Percentiles rank a stretch among this genome's conserved stretches.
These are phyloP conservation scores for Limnephilus lunatus DNA, from an alignment of 2,888 invertebrate species.

Conservation along the genomic window DNA sequence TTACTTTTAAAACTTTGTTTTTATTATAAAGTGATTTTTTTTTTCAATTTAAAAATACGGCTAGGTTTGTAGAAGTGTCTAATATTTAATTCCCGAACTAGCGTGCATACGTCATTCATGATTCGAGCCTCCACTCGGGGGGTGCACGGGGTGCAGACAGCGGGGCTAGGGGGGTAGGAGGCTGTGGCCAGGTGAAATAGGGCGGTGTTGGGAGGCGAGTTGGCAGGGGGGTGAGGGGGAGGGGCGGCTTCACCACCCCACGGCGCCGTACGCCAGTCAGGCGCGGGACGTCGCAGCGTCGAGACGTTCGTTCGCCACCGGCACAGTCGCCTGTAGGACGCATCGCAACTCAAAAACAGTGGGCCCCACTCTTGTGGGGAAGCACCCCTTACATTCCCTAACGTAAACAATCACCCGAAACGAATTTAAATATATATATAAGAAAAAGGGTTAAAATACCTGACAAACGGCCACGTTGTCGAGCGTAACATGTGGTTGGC, in stretches of 20 bases:
- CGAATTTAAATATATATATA: slow-evolving; percentile 59
- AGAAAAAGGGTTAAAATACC: slow-evolving; percentile 46
- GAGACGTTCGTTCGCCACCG: slow-evolving; percentile 53
- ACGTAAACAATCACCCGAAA: slow-evolving; percentile 63
- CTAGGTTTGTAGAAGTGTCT: not conserved
- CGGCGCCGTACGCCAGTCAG: slow-evolving; percentile 48
- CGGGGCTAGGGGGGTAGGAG: not conserved
- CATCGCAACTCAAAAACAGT: slow-evolving; percentile 67
- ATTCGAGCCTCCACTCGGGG: slow-evolving; percentile 9
- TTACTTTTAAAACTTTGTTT: too few species aligned
- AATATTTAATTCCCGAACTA: not conserved
- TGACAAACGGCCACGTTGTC: slow-evolving; percentile 20
- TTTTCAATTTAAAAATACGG: not conserved
- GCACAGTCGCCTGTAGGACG: slow-evolving; percentile 72
- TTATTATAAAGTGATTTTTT: not conserved
- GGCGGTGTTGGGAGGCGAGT: slow-evolving; percentile 22
- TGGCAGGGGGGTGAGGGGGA: not conserved
- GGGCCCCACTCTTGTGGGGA: slow-evolving; percentile 68
- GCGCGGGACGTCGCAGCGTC: slow-evolving; percentile 59
- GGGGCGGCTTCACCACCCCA: slow-evolving; percentile 68
- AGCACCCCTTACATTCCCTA: slow-evolving; percentile 55
- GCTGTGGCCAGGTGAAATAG: slow-evolving; percentile 15
- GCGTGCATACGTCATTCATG: slow-evolving; percentile 29
- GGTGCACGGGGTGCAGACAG: slow-evolving; percentile 29
- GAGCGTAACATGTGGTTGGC: slow-evolving; percentile 47